Evolutionary conservation across 2,113 vertebrate genomes (phyloP), one percentile per base, ranked within the genome.

Genomic region (Thomomys bottae): DNA sequence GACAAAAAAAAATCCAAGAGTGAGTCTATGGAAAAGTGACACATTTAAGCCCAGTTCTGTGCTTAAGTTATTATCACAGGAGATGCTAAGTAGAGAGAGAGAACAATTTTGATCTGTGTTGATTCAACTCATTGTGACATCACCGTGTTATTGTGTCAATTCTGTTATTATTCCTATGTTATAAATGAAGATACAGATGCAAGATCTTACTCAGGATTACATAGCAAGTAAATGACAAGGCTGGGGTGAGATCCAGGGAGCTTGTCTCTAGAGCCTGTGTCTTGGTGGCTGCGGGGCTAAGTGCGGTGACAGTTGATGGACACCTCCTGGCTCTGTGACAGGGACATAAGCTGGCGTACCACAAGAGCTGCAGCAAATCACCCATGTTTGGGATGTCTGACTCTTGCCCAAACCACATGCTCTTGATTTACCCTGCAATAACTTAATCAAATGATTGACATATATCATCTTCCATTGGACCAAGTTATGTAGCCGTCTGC

Each of bases 311-410:
- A 11, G 54, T 8, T 21, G 36, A 49, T 26, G 24, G 59, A 40
- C 11, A 28, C 12, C 8, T 78, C 64, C 28, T 28, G 87, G 72
- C 77, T 72, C 61, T 36, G 28, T 3, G 40, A 75, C 0, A 23
- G 32, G 1, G 10, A n/a, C 12, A 0, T 18, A 49, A 7, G 20
- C 24, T 24, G 64, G 32, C 85, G 17, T 30, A 6, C 17, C 14
- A 17, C 10, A 45, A 73, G 24, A n/a, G 2, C 38, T 7, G 42
- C 76, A 36, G 66, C 15, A 5, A 32, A 40, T 17, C 42, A 26
- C 36, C 49, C 2, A 0, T 1, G 14, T 2, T 40, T 0, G 0
- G 38, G 71, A 26, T 36, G 6, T 1, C 6, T 63, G 75, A 11
- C 61, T 2, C 18, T 79, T 70, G 28, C 15, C 8, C 38, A 2